Percentiles rank a stretch among this genome's conserved stretches.
These are phyloP conservation scores for Mythimna loreyi DNA, from an alignment of 2,888 invertebrate genomes.

Conservation along the genomic window DNA sequence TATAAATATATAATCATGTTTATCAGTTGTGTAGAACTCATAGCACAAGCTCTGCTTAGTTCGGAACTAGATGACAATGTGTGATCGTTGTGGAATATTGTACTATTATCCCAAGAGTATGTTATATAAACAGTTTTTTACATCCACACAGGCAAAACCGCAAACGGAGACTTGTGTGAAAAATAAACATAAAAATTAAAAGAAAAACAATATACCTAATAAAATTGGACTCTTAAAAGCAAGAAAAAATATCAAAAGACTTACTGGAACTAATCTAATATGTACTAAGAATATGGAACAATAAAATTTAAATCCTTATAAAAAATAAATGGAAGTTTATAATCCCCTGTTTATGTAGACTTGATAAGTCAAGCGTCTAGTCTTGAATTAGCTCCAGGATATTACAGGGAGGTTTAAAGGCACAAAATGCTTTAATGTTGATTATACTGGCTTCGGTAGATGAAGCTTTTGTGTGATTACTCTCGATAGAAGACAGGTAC, in stretches of 20 bases:
- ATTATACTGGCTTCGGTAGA: constrained; percentile 21
- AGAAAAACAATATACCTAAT: constrained; percentile 4
- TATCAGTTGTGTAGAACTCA: too few relatives aligned
- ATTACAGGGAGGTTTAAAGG: constrained; percentile 17
- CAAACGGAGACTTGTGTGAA: neutral
- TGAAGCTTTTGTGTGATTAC: constrained; percentile 25
- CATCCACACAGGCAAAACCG: too few relatives aligned
- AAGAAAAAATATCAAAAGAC: constrained; percentile 26
- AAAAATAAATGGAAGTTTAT: constrained; percentile 1
- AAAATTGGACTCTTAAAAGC: constrained; percentile 5
- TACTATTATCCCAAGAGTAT: too few relatives aligned
- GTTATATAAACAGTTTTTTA: too few relatives aligned
- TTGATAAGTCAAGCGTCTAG: constrained; percentile 17
- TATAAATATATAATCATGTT: too few relatives aligned
- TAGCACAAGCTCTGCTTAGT: too few relatives aligned
- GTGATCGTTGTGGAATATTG: too few relatives aligned
- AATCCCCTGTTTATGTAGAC: constrained; percentile 19
- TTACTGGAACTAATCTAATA: constrained; percentile 14
- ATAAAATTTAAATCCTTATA: constrained; percentile 5
- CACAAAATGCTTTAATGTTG: constrained; percentile 32
- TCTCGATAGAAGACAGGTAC: neutral
- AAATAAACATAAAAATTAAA: constrained; percentile 1
- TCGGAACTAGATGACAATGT: too few relatives aligned
- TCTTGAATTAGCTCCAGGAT: constrained; percentile 29
- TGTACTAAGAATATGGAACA: constrained; percentile 2